Base-by-base conservation (phyloP, 1,140 invertebrate genomes). In the Scaptodrosophila lebanonensis region DNA sequence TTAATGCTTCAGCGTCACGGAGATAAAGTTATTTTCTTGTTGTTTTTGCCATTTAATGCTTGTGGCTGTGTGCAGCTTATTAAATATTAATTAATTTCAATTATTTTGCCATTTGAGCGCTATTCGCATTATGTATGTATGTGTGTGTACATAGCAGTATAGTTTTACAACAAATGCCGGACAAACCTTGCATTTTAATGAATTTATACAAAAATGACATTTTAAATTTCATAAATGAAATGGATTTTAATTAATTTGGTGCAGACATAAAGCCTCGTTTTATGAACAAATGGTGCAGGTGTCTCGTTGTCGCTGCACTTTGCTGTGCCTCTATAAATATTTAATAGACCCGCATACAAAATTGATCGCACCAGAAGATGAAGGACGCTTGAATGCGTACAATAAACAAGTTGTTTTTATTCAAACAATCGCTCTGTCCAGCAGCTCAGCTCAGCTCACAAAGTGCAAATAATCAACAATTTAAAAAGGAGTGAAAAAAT, bases 321-420 rank as follows among this genome's bases (percentile, higher is more conserved):
- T 67, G 63, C 68, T 79, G 68, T 77, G 73, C 73, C 79, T 69
- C 79, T 75, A 77, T 77, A 63, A 60, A 77, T 77, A 79, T 77
- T 77, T 79, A 72, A 77, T 79, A 73, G 69, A 79, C n/a, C n/a
- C n/a, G 64, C 64, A 79, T 66, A 77, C 73, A 68, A 82, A 79
- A 68, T 77, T 79, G 58, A 79, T n/a, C n/a, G n/a, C n/a, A n/a
- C n/a, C n/a, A n/a, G n/a, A n/a, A n/a, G n/a, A n/a, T n/a, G n/a
- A n/a, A n/a, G n/a, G n/a, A n/a, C n/a, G n/a, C n/a, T 66, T 57
- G 69, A 59, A 72, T 67, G 64, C 50, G 66, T 66, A 44, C 66
- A 62, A 75, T 77, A 72, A 68, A 59, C 45, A 79, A 54, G 62
- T 68, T 79, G 73, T 79, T 79, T 77, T 77, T 72, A 72, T 72